Evolutionary conservation across 2,888 invertebrate species (phyloP).

Genomic region (Tinea semifulvella): DNA sequence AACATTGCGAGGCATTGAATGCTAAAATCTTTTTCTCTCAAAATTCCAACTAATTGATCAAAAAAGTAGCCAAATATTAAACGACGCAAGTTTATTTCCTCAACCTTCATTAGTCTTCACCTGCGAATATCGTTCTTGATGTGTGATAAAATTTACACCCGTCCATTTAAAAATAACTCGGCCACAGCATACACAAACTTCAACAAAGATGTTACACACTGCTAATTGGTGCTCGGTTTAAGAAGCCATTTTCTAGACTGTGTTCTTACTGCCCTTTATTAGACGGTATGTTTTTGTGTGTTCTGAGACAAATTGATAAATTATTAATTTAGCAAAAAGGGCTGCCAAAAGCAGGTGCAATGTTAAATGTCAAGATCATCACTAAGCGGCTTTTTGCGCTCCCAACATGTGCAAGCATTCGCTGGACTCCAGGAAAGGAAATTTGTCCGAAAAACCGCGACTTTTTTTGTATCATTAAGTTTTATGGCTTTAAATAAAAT

Average conservation of each 20-base stretch:
- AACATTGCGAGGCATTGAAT: conserved; percentile 6
- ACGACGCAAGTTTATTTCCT: background rate
- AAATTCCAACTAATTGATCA: conserved; percentile 11
- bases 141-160: conserved; percentile 9
- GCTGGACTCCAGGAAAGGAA: too few species aligned
- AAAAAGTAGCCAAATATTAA: conserved; percentile 4
- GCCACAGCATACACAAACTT: conserved; percentile 5
- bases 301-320: conserved; percentile 11
- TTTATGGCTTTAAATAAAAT: too few species aligned
- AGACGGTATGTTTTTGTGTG: conserved; percentile 9
- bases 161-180: conserved; percentile 13
- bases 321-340: conserved; percentile 13
- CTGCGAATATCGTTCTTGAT: conserved; percentile 13
- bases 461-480: too few species aligned
- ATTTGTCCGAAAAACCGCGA: too few species aligned
- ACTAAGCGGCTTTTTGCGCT: conserved; percentile 8
- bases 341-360: conserved; percentile 3
- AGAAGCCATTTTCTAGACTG: background rate
- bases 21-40: background rate
- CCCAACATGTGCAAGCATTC: background rate
- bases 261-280: conserved; percentile 7
- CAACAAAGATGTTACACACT: background rate
- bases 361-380: conserved; percentile 8
- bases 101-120: conserved; percentile 12
- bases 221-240: background rate